Conservation (phyloP, 2,888 invertebrate genomes). For the Heteromurus nitidus region DNA sequence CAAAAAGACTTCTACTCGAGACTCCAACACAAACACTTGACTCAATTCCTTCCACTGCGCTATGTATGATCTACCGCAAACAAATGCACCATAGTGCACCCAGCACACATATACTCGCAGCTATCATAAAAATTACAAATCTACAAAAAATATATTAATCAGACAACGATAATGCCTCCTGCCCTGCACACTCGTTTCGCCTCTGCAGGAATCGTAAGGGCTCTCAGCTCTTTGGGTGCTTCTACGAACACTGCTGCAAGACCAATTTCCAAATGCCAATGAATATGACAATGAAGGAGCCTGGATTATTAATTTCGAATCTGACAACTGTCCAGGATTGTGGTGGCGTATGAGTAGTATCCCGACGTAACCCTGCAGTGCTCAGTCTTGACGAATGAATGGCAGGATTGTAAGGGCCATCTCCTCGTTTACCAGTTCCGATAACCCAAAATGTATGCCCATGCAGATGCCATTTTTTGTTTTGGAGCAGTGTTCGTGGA, state of each 20-base stretch:
- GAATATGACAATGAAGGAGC: constrained; percentile 19
- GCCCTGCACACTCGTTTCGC: background rate
- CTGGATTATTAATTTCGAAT: background rate
- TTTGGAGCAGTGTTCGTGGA: too few relatives aligned
- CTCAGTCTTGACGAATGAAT: background rate
- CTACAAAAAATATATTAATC: too few relatives aligned
- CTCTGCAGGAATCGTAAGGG: background rate
- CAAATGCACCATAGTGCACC: too few relatives aligned
- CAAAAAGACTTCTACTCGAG: too few relatives aligned
- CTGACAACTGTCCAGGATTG: constrained; percentile 12
- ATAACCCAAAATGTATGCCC: constrained; percentile 19
- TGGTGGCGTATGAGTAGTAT: constrained; percentile 5
- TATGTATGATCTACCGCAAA: too few relatives aligned
- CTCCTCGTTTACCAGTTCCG: background rate
- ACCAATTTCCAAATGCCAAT: constrained; percentile 21
- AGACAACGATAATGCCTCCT: background rate
- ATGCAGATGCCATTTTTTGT: constrained; percentile 26
- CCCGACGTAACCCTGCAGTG: background rate
- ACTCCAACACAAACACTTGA: too few relatives aligned
- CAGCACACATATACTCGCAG: too few relatives aligned
- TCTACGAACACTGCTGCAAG: constrained; percentile 13
- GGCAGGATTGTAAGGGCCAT: constrained; percentile 4
- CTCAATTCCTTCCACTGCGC: too few relatives aligned
- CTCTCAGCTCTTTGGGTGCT: background rate
- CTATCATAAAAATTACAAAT: too few relatives aligned